Percentiles rank a stretch among this genome's conserved stretches.
phyloP scores from a whole-genome alignment of 2,888 invertebrate species.

The Phalera bucephala region DNA sequence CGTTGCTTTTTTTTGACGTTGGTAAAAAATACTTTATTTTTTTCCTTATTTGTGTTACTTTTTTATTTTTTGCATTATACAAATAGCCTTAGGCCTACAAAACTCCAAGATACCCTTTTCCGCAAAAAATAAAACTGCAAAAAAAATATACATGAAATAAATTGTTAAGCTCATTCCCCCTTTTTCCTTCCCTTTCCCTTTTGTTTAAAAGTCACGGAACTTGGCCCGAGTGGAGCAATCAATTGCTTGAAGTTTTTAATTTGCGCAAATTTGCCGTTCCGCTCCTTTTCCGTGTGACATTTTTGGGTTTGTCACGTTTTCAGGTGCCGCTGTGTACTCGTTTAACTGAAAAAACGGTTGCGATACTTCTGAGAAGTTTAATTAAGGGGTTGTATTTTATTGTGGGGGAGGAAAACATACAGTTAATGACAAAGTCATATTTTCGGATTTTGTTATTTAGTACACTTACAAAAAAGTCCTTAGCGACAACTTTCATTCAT shows the following conservation, averaged over 20 bases:
- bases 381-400: too few relatives aligned
- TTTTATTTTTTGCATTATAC: neutral
- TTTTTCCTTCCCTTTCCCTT: too few relatives aligned
- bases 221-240: conserved; percentile 25
- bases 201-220: conserved; percentile 18
- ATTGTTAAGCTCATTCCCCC: conserved; percentile 15
- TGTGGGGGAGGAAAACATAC: too few relatives aligned
- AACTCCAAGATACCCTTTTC: neutral
- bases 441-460: too few relatives aligned
- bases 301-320: conserved; percentile 37
- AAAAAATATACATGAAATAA: conserved; percentile 17
- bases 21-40: too few relatives aligned
- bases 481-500: too few relatives aligned
- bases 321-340: conserved; percentile 20
- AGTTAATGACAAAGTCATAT: too few relatives aligned
- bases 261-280: conserved; percentile 11
- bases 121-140: neutral
- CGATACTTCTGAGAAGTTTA: conserved; percentile 23
- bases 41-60: neutral
- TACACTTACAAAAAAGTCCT: too few relatives aligned
- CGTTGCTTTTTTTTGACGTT: too few relatives aligned
- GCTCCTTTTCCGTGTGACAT: conserved; percentile 18
- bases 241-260: conserved; percentile 37
- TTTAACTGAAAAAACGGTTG: conserved; percentile 15
- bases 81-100: neutral